phyloP scores from a whole-genome alignment of 2,113 vertebrate species.

The Gymnobelideus leadbeateri region DNA sequence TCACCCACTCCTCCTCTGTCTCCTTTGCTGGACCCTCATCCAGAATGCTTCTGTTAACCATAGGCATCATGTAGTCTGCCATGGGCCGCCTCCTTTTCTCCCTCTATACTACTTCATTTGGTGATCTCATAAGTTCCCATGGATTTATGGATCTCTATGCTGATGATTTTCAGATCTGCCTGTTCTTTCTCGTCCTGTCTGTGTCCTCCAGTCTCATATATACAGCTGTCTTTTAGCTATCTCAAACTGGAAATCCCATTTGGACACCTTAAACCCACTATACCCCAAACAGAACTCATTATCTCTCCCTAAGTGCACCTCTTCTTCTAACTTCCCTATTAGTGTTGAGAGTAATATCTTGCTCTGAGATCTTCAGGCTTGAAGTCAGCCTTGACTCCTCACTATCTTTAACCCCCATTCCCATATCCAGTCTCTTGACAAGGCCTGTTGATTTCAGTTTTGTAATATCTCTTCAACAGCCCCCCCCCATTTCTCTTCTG shows the following conservation, averaged over 20 bases:
- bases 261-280: no score
- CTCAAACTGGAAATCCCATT: no score
- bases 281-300: background rate
- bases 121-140: no score
- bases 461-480: background rate
- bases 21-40: no score
- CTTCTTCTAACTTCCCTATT: background rate
- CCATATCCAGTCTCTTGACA: background rate
- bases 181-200: no score
- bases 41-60: background rate
- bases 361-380: background rate
- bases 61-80: background rate
- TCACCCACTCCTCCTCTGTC: background rate
- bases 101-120: background rate
- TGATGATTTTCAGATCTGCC: no score
- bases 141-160: no score
- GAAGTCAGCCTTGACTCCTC: background rate
- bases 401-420: background rate
- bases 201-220: no score
- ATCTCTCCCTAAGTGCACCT: background rate
- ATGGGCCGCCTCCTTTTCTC: background rate
- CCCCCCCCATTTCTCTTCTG: no score
- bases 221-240: no score
- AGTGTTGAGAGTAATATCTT: background rate
- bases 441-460: background rate